Evolutionary conservation across 2,113 vertebrate species (phyloP), one percentile per base, ranked within the genome.

Genomic region (Zapus hudsonius): DNA sequence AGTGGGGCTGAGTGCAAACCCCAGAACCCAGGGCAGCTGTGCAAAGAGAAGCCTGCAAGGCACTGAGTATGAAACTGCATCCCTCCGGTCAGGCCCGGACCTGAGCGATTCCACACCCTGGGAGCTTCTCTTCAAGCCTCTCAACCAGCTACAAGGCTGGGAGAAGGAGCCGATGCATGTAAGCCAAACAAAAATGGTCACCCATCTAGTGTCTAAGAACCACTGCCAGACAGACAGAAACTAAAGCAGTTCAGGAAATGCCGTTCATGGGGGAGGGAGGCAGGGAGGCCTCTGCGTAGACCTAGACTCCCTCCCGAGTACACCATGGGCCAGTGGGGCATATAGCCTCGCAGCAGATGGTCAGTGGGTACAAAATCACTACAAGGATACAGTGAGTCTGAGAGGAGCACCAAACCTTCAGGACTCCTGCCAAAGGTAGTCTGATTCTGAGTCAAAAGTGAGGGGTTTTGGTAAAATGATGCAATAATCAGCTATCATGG

Each of bases 1-100:
- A 44, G 29, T 7, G 8, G 29, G 0, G 0, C 6, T 9, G 38
- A 72, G 2, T 11, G 1, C 15, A 36, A 42, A 52, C 7, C 33
- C 29, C 47, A 19, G 63, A 17, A 27, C 12, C 2, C 17, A 36
- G 52, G 38, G n/a, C 5, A 17, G 16, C 29, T 17, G 11, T 25
- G 5, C 5, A 22, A 15, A 10, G 57, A 55, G 27, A 12, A 17
- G 25, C 5, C 15, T 7, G 7, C 22, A 33, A 17, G 23, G 29
- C 57, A 11, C 13, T 25, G 16, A 22, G 31, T 17, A 29, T 6
- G 29, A 44, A 89, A 40, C 75, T 42, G 0, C 19, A 2, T 33
- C 63, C 5, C 73, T 23, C 13, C 69, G 16, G 7, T 29, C 59
- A 36, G 40, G 22, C 2, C 7, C 27, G 44, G 29, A 74, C 7